Percentiles rank a stretch among this genome's conserved stretches.
These are phyloP conservation scores for Acanthurus lineatus DNA, from an alignment of 2,797 vertebrate genomes.

Conservation along the genomic window DNA sequence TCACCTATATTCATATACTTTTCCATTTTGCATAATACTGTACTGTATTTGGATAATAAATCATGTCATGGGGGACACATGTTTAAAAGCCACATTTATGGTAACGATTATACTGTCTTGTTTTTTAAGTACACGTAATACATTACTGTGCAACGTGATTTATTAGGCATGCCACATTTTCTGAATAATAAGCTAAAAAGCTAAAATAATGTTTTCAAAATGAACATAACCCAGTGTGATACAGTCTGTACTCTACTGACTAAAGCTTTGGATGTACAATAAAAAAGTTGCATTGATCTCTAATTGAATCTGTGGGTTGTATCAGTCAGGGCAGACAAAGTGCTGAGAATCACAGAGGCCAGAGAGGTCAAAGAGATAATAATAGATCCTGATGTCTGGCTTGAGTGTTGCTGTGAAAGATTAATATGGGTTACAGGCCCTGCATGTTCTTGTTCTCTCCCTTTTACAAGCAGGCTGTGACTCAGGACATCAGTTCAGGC, in stretches of 20 bases:
- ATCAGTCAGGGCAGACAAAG: slow-evolving; percentile 11
- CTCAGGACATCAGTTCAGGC: slow-evolving; percentile 42
- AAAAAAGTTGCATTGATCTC: slow-evolving; percentile 48
- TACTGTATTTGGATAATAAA: slow-evolving; percentile 19
- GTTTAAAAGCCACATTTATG: slow-evolving; percentile 16
- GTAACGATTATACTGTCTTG: slow-evolving; percentile 1
- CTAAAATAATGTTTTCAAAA: slow-evolving; percentile 19
- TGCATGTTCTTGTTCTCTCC: slow-evolving; percentile 39
- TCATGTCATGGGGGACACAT: slow-evolving; percentile 20
- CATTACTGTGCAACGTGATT: slow-evolving; percentile 18
- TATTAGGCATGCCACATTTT: not conserved
- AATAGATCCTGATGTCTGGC: slow-evolving; percentile 69
- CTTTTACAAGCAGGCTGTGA: slow-evolving; percentile 44
- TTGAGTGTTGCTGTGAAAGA: slow-evolving; percentile 61
- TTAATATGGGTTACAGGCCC: slow-evolving; percentile 63
- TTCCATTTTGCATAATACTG: slow-evolving; percentile 25
- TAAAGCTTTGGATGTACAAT: slow-evolving; percentile 42
- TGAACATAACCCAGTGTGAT: slow-evolving; percentile 25
- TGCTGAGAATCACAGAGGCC: slow-evolving; percentile 23
- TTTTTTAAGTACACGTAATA: slow-evolving; percentile 13
- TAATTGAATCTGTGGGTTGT: slow-evolving; percentile 31
- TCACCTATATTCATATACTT: slow-evolving; percentile 12
- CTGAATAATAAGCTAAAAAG: slow-evolving; percentile 26
- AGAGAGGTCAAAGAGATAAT: slow-evolving; percentile 66
- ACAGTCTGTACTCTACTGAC: slow-evolving; percentile 21